A percentile compares a stretch with the other conserved stretches of the same genome.
phyloP scores from a whole-genome alignment of 2,888 invertebrate species.

The Drepanosiphum platanoidis region DNA sequence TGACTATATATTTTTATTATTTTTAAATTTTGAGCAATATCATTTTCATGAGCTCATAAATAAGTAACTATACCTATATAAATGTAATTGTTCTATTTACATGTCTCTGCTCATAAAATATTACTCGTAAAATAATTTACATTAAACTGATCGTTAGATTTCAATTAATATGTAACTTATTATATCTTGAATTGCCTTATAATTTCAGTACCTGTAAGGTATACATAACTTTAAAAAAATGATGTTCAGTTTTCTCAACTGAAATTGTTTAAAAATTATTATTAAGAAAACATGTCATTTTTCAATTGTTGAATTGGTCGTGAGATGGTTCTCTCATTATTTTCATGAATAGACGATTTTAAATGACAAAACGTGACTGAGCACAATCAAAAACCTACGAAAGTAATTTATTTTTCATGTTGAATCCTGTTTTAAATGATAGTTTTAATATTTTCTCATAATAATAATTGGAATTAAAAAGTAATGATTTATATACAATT shows the following conservation, averaged over 20 bases:
- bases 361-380: constrained; percentile 38
- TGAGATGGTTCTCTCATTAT: neutral
- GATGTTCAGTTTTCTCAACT: too few relatives aligned
- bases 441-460: neutral
- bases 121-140: too few relatives aligned
- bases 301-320: neutral
- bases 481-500: neutral
- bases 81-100: too few relatives aligned
- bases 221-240: neutral
- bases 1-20: too few relatives aligned
- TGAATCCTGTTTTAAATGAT: neutral
- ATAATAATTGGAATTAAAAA: neutral
- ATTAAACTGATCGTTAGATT: too few relatives aligned
- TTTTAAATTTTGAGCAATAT: too few relatives aligned
- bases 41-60: too few relatives aligned
- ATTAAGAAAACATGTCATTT: neutral
- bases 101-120: too few relatives aligned
- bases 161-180: too few relatives aligned
- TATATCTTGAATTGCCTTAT: neutral
- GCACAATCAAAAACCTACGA: neutral
- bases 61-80: too few relatives aligned
- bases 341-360: constrained; percentile 1
- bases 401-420: constrained; percentile 15
- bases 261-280: too few relatives aligned
- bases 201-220: too few relatives aligned